Evolutionary conservation across 1,140 invertebrate genomes (phyloP).

Genomic region (Pentalonia nigronervosa): DNA sequence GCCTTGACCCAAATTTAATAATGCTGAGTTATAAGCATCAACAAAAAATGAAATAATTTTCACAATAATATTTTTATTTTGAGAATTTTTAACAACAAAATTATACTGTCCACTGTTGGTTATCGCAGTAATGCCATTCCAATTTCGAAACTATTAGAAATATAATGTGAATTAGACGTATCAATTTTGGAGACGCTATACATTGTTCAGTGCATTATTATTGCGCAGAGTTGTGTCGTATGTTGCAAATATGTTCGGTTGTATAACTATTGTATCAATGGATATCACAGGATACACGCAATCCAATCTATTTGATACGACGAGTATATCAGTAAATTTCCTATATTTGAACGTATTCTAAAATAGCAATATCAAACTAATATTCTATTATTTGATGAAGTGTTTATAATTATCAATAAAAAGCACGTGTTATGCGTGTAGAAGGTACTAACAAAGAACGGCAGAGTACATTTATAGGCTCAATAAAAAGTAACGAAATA

Average conservation of each 20-base stretch:
- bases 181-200: neutral
- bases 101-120: neutral
- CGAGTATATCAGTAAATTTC: neutral
- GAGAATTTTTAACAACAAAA: neutral
- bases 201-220: neutral
- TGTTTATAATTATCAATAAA: neutral
- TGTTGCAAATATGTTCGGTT: neutral
- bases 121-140: neutral
- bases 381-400: neutral
- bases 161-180: neutral
- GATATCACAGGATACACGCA: neutral
- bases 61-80: neutral
- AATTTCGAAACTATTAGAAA: neutral
- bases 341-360: neutral
- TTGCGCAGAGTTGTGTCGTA: neutral
- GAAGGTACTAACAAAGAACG: neutral
- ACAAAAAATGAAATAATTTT: neutral
- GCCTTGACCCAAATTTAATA: constrained; percentile 54
- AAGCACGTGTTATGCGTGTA: neutral
- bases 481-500: neutral
- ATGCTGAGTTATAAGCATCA: neutral
- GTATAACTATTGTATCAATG: neutral
- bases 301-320: neutral
- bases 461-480: neutral
- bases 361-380: neutral